These are phyloP conservation scores for Epinephelus malabaricus DNA, from an alignment of 2,797 vertebrate genomes.

Conservation along the genomic window DNA sequence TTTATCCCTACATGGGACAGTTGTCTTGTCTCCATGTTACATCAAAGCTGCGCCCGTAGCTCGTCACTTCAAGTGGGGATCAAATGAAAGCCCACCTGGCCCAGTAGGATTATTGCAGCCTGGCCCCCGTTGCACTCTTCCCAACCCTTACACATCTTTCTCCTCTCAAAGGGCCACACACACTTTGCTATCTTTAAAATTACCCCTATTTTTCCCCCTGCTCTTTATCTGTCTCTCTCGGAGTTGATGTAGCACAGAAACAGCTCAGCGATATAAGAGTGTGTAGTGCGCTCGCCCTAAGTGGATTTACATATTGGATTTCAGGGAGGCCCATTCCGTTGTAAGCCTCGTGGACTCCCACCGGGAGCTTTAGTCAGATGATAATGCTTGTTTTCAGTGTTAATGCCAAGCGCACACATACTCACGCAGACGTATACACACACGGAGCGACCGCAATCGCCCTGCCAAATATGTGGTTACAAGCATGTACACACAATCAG, in stretches of 20 bases:
- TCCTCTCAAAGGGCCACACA: constrained; percentile 51
- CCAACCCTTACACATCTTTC: constrained; percentile 43
- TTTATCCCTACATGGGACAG: constrained; percentile 64
- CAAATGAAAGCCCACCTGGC: constrained; percentile 76
- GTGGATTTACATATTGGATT: constrained; percentile 89
- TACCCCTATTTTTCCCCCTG: constrained; percentile 16
- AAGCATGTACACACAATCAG: constrained; percentile 43
- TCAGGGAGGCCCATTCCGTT: constrained; percentile 75
- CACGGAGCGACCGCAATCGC: constrained; percentile 51
- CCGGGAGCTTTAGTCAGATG: constrained; percentile 81
- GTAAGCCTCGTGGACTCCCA: constrained; percentile 82
- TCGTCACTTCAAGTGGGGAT: constrained; percentile 60
- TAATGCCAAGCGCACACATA: constrained; percentile 76
- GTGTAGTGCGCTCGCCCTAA: constrained; percentile 72
- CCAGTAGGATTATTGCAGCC: constrained; percentile 60
- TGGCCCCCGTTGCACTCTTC: constrained; percentile 41
- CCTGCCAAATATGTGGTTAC: constrained; percentile 72
- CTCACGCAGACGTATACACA: constrained; percentile 28
- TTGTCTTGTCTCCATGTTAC: constrained; percentile 66
- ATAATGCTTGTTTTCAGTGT: constrained; percentile 86
- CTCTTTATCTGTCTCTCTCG: constrained; percentile 52
- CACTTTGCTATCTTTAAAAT: constrained; percentile 57
- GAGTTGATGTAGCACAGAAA: constrained; percentile 60
- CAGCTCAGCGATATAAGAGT: constrained; percentile 54
- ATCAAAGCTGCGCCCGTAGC: constrained; percentile 71